A percentile compares a stretch with the other conserved stretches of the same genome.
phyloP scores from a whole-genome alignment of 2,888 invertebrate genomes.

The Metellina segmentata region DNA sequence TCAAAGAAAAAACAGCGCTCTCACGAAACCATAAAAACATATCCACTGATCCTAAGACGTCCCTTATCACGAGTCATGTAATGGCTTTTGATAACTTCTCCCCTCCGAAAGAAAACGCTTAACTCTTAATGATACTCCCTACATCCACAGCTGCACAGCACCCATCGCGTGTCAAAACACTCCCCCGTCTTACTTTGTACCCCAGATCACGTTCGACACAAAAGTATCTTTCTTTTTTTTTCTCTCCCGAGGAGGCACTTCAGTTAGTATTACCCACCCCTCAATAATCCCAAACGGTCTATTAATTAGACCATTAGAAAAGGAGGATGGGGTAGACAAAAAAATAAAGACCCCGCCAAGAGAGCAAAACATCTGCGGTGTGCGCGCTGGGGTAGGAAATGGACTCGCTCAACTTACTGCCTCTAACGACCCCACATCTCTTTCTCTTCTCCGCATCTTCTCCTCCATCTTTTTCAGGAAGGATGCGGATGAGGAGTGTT shows the following conservation, averaged over 20 bases:
- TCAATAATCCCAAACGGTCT: slow-evolving; percentile 56
- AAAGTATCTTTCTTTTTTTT: slow-evolving; percentile 32
- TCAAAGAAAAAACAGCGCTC: no score
- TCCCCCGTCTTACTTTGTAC: slow-evolving; percentile 4
- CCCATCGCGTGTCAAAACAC: slow-evolving; percentile 2
- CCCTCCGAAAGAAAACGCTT: background rate
- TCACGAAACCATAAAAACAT: background rate
- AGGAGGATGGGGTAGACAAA: background rate
- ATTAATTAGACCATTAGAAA: slow-evolving; percentile 64
- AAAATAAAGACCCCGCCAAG: slow-evolving; percentile 3
- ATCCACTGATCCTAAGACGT: background rate
- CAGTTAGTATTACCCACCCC: slow-evolving; percentile 1
- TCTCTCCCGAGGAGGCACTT: background rate
- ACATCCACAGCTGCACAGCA: background rate
- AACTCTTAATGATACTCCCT: slow-evolving; percentile 1
- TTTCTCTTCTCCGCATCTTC: slow-evolving; percentile 40
- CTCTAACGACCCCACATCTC: slow-evolving; percentile 37
- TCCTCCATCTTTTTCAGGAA: background rate
- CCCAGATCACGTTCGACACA: slow-evolving; percentile 42
- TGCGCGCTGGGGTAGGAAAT: slow-evolving; percentile 17
- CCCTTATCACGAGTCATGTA: background rate
- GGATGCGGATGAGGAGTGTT: background rate
- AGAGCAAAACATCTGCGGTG: slow-evolving; percentile 31
- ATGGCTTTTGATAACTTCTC: slow-evolving; percentile 3
- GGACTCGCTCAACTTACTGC: slow-evolving; percentile 12